These are phyloP conservation scores for Leptodactylus fallax DNA, from an alignment of 2,797 vertebrate genomes.

Conservation along the genomic window DNA sequence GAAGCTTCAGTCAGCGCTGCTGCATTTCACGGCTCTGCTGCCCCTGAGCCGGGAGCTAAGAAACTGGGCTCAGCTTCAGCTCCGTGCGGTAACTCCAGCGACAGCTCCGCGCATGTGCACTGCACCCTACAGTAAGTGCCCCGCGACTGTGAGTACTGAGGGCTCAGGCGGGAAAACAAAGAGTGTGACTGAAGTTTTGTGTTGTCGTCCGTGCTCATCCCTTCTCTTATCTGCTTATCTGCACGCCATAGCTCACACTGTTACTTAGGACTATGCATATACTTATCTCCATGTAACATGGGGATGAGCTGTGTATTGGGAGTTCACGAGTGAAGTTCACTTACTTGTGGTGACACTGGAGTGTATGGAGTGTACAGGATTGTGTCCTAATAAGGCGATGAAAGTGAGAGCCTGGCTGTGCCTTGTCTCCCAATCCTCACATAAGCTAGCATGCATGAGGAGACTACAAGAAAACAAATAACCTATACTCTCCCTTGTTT, in stretches of 20 bases:
- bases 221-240: background rate
- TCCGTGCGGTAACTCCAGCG: background rate
- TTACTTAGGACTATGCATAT: background rate
- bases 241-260: background rate
- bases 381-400: slow-evolving; percentile 62
- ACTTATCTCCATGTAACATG: background rate
- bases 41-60: slow-evolving; percentile 8
- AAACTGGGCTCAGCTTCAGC: background rate
- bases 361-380: background rate
- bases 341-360: slow-evolving; percentile 25
- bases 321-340: background rate
- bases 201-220: background rate
- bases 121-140: slow-evolving; percentile 60
- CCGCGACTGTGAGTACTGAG: slow-evolving; percentile 30
- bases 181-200: background rate
- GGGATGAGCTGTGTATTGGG: background rate
- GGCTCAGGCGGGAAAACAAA: background rate
- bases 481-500: background rate
- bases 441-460: background rate
- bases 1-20: slow-evolving; percentile 26
- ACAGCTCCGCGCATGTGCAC: slow-evolving; percentile 15
- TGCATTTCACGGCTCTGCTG: background rate
- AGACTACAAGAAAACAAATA: background rate
- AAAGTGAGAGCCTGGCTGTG: slow-evolving; percentile 34
- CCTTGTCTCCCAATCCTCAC: slow-evolving; percentile 36